Evolutionary conservation across 2,797 vertebrate species (phyloP).

Genomic region (Setipinna tenuifilis): DNA sequence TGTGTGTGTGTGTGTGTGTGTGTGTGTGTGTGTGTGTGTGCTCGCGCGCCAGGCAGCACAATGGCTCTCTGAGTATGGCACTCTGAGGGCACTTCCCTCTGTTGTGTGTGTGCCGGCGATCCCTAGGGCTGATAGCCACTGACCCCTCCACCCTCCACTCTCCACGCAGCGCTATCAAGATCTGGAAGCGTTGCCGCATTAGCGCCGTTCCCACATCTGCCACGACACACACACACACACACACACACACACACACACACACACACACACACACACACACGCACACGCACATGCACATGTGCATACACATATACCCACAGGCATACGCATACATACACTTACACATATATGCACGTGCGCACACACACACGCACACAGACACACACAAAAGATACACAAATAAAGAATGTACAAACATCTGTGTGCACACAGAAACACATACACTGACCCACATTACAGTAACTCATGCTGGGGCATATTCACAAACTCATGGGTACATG

Average conservation of each 20-base stretch:
- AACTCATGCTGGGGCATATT: neutral
- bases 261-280: conserved; percentile 10
- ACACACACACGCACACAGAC: neutral
- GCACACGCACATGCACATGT: neutral
- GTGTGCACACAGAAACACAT: neutral
- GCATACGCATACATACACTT: neutral
- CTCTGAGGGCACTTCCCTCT: conserved; percentile 54
- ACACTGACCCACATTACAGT: neutral
- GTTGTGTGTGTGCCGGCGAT: conserved; percentile 51
- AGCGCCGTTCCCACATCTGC: conserved; percentile 51
- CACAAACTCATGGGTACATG: neutral
- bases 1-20: neutral
- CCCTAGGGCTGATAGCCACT: conserved; percentile 48
- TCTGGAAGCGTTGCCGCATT: conserved; percentile 43
- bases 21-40: conserved; percentile 1
- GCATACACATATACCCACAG: conserved; percentile 18
- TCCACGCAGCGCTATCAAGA: conserved; percentile 49
- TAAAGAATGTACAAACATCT: neutral
- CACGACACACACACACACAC: conserved; percentile 23
- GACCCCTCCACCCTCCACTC: conserved; percentile 51
- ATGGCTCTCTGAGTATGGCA: conserved; percentile 42
- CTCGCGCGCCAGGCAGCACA: conserved; percentile 37
- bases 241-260: conserved; percentile 16
- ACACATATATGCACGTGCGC: neutral
- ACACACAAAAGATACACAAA: neutral